phyloP scores from a whole-genome alignment of 37 sponge, comb jelly and placozoan genomes.

The Ianthella basta region DNA sequence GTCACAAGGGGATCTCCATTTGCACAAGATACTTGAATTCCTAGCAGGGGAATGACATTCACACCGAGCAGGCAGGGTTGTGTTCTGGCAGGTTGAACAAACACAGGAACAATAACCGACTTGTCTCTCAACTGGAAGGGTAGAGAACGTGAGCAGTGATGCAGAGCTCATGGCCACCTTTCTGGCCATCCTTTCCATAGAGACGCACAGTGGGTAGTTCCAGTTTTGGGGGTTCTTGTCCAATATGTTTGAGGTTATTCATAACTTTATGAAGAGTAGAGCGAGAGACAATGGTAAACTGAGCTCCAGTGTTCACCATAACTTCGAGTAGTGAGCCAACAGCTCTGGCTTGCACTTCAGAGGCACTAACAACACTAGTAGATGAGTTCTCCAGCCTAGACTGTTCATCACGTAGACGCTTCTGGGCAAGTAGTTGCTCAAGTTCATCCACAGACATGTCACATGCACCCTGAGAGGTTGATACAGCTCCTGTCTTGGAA shows the following conservation, averaged over 20 bases:
- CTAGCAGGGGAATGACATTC: slow-evolving; percentile 23
- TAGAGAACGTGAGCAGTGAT: slow-evolving; percentile 31
- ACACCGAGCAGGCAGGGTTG: slow-evolving; percentile 32
- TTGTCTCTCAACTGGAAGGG: neutral
- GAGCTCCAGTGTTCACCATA: slow-evolving; percentile 35
- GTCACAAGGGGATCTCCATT: too few species aligned
- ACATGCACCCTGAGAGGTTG: too few species aligned
- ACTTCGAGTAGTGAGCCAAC: neutral
- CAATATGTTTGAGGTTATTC: too few species aligned
- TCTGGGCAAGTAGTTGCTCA: too few species aligned
- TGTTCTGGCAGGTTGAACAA: slow-evolving; percentile 31
- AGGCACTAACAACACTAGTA: too few species aligned
- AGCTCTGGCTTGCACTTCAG: neutral
- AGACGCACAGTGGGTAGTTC: too few species aligned
- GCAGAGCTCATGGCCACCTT: slow-evolving; percentile 7
- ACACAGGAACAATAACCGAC: slow-evolving; percentile 16
- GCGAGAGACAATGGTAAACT: slow-evolving; percentile 33
- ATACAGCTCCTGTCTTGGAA: too few species aligned
- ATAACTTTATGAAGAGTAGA: neutral
- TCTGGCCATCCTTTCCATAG: neutral
- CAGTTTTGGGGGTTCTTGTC: too few species aligned
- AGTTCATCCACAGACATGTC: too few species aligned
- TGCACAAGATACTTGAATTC: neutral
- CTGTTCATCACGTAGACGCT: too few species aligned
- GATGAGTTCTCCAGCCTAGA: too few species aligned